Evolutionary conservation across 1,140 invertebrate genomes (phyloP), one percentile per base, ranked within the genome.

Genomic region (Holotrichia oblita): DNA sequence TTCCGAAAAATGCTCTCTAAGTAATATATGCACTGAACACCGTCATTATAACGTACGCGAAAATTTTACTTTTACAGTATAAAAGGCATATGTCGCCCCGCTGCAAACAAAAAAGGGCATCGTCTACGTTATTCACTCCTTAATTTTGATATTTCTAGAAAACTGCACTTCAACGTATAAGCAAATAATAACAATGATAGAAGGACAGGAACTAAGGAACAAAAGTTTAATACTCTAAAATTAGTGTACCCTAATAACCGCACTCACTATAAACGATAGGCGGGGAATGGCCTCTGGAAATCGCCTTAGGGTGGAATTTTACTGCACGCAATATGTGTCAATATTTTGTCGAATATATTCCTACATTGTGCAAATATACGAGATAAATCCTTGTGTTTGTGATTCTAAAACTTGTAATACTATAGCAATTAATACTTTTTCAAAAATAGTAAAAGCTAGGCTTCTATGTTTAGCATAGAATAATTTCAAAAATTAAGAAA

Each of bases 181-280:
- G 61, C 61, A 69, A 69, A 69, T 69, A 69, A 69, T 69, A 69
- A 69, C 22, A 69, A 69, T 69, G 17, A 27, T 69, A 69, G 22
- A 27, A 69, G 22, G 12, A 69, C 61, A 69, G 61, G 61, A 34
- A 34, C 22, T 69, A 34, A 69, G 22, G 48, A 55, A 55, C n/a
- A 55, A 55, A n/a, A 55, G n/a, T 55, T 55, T 17, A 55, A 55
- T 55, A 55, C 14, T 55, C 48, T 55, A 69, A 27, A 27, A 69
- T 34, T 69, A 69, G 22, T 27, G 61, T 69, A 27, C 61, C 61
- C 3, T 69, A 69, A 69, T 69, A 69, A 69, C 22, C 22, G 24
- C 22, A 69, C 22, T 27, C 22, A 69, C 22, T 27, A 27, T 69
- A 69, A 69, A 69, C 61, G 61, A 69, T 27, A 10, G 61, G 61